These are phyloP conservation scores for Falco biarmicus DNA, from an alignment of 2,797 vertebrate genomes.

Conservation along the genomic window DNA sequence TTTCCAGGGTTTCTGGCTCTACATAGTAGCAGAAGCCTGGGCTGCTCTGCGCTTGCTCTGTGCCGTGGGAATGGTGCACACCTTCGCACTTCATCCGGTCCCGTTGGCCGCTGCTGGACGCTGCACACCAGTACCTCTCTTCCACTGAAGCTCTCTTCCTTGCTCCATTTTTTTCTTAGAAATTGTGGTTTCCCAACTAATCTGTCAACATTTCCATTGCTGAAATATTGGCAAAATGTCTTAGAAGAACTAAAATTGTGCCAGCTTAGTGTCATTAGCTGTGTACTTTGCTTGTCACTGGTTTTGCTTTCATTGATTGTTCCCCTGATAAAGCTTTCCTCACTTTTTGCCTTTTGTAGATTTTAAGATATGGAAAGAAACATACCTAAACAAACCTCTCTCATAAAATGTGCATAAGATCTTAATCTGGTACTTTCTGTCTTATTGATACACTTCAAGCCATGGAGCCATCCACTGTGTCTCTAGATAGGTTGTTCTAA, in stretches of 20 bases:
- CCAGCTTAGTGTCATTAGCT: not conserved
- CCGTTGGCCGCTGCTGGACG: not conserved
- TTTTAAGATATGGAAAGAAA: not conserved
- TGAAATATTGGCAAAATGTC: not conserved
- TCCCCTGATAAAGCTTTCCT: not conserved
- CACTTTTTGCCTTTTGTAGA: not conserved
- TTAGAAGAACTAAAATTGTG: not conserved
- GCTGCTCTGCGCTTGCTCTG: not conserved
- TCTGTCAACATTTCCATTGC: not conserved
- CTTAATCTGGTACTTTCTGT: not conserved
- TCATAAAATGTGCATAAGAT: not conserved
- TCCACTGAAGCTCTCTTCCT: not conserved
- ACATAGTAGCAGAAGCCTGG: not conserved
- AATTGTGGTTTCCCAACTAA: not conserved
- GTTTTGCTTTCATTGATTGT: not conserved
- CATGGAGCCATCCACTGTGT: not conserved
- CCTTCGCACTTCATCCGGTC: not conserved
- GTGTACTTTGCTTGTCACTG: not conserved
- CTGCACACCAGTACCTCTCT: not conserved
- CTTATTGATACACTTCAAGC: not conserved
- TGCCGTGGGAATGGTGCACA: not conserved
- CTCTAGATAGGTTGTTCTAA: not conserved
- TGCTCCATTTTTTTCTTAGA: not conserved
- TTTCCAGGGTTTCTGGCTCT: not conserved
- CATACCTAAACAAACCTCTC: not conserved